These are phyloP conservation scores for Eupleurogrammus muticus DNA, from an alignment of 2,797 vertebrate species.

Conservation along the genomic window DNA sequence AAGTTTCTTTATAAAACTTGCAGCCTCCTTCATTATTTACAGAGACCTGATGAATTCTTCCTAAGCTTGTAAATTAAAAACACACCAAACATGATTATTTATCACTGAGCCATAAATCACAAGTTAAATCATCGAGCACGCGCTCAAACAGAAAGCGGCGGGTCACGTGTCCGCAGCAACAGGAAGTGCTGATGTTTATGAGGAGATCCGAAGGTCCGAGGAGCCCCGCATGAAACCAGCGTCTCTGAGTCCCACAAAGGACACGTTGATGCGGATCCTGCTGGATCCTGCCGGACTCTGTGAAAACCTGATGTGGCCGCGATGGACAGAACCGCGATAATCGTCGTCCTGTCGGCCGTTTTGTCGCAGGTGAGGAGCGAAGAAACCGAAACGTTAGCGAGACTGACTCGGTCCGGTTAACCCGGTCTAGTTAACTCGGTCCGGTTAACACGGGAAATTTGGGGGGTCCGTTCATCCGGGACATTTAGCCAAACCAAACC, in stretches of 20 bases:
- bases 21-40: no score
- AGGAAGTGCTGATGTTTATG: conserved; percentile 54
- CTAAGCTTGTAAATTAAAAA: no score
- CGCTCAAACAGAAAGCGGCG: no score
- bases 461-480: fast-evolving
- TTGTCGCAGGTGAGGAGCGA: conserved; percentile 65
- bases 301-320: conserved; percentile 18
- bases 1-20: no score
- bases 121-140: no score
- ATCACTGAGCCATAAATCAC: no score
- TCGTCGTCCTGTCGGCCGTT: conserved; percentile 51
- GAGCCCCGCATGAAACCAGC: neutral
- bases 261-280: neutral
- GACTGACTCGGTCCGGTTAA: neutral
- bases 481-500: neutral
- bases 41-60: no score
- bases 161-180: conserved; percentile 49
- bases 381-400: conserved; percentile 3
- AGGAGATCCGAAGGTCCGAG: neutral
- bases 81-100: no score
- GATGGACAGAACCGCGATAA: conserved; percentile 57
- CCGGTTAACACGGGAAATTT: neutral
- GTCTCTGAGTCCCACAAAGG: neutral
- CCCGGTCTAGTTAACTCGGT: neutral
- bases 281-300: neutral